Evolutionary conservation across 2,797 vertebrate species (phyloP).

Genomic region (Cynodonichthys magdalenae): DNA sequence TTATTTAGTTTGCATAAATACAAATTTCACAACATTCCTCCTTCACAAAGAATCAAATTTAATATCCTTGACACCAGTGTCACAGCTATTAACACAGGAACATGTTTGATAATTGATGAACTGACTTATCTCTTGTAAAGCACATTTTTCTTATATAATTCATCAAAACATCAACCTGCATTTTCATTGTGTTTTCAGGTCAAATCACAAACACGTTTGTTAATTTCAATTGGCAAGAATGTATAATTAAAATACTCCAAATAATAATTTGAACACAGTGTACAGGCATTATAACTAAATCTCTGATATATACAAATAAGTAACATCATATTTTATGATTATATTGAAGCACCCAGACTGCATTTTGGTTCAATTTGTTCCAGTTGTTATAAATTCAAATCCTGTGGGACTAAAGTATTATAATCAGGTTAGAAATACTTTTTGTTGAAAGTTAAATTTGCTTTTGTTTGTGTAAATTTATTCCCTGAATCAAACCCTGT

Average conservation of each 20-base stretch:
- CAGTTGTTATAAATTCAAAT: constrained; percentile 23
- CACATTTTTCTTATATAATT: constrained; percentile 25
- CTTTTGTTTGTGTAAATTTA: constrained; percentile 42
- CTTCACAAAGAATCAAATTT: constrained; percentile 32
- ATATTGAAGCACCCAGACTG: constrained; percentile 10
- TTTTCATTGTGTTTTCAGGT: constrained; percentile 24
- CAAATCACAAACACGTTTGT: constrained; percentile 20
- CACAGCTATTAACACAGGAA: constrained; percentile 20
- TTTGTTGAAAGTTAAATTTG: constrained; percentile 43
- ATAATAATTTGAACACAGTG: too few relatives aligned
- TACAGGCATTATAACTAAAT: too few relatives aligned
- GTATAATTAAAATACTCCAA: background rate
- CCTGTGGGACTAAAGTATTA: background rate
- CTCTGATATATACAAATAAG: background rate
- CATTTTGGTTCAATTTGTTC: constrained; percentile 16
- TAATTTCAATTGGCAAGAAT: constrained; percentile 10
- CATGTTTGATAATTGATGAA: constrained; percentile 26
- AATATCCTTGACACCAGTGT: constrained; percentile 40
- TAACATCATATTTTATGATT: background rate
- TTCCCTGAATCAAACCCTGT: constrained; percentile 45
- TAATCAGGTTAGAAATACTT: constrained; percentile 20
- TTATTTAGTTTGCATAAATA: background rate
- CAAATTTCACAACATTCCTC: constrained; percentile 34
- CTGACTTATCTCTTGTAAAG: constrained; percentile 21
- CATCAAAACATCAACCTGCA: background rate